phyloP scores from a whole-genome alignment of 2,113 vertebrate species.

The Actenoides lindsayi region DNA sequence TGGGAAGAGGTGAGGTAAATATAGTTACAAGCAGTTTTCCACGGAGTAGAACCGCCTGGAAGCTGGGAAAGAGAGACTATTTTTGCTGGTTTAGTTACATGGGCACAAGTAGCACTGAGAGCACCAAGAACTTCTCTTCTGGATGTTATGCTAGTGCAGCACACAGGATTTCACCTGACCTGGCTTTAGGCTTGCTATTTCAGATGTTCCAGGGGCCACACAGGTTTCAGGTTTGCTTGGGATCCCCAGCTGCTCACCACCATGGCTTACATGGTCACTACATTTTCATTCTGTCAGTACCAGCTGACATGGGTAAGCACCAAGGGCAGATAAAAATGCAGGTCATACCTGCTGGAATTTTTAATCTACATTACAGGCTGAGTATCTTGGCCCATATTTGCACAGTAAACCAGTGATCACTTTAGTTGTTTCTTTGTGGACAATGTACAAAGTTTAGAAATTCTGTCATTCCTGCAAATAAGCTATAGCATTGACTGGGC shows the following conservation, averaged over 20 bases:
- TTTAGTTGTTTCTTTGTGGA: neutral
- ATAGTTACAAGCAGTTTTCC: neutral
- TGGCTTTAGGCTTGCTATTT: neutral
- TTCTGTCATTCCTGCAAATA: neutral
- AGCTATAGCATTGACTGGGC: neutral
- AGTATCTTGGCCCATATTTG: neutral
- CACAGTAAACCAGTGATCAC: neutral
- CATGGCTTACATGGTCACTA: rapidly evolving
- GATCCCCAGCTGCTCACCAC: neutral
- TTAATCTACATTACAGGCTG: neutral
- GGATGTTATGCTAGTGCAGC: neutral
- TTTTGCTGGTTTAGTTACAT: neutral
- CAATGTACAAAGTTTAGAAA: neutral
- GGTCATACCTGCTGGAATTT: neutral
- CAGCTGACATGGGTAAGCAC: neutral
- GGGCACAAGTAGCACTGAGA: neutral
- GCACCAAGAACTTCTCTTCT: neutral
- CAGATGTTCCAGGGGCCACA: neutral
- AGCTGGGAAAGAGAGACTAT: neutral
- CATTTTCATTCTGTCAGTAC: neutral
- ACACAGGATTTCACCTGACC: neutral
- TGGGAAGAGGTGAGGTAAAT: neutral
- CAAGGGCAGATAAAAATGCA: neutral
- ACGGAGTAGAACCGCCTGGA: neutral
- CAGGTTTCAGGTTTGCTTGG: neutral